phyloP scores from a whole-genome alignment of 2,113 vertebrate genomes.

The Phyllostomus discolor region DNA sequence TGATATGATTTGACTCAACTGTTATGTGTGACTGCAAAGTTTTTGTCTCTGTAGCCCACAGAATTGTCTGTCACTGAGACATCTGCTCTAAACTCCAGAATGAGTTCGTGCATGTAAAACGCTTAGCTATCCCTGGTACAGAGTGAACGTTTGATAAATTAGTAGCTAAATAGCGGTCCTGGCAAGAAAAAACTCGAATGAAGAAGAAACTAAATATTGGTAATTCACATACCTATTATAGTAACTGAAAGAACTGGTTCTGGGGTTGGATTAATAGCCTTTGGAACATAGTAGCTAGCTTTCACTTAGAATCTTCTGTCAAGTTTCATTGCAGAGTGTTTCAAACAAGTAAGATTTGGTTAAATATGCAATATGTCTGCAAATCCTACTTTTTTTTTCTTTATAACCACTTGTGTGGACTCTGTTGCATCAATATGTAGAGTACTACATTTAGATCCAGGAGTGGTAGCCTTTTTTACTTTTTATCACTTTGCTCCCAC shows the following conservation, averaged over 20 bases:
- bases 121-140: not conserved
- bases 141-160: slow-evolving; percentile 5
- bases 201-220: not conserved
- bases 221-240: not conserved
- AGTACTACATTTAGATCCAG: not conserved
- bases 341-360: not conserved
- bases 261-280: not conserved
- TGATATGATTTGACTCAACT: not conserved
- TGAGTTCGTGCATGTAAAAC: not conserved
- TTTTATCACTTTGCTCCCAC: not conserved
- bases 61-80: slow-evolving; percentile 89
- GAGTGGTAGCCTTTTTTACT: not conserved
- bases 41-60: slow-evolving; percentile 67
- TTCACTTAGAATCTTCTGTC: not conserved
- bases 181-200: not conserved
- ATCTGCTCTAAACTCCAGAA: slow-evolving; percentile 88
- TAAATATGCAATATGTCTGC: not conserved
- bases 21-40: not conserved
- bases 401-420: not conserved
- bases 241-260: not conserved
- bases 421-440: not conserved
- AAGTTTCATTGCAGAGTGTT: not conserved
- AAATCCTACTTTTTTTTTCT: not conserved
- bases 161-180: not conserved
- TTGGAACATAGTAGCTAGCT: not conserved